These are phyloP conservation scores for Syndactyla subalaris DNA, from an alignment of 2,797 vertebrate species.

Conservation along the genomic window DNA sequence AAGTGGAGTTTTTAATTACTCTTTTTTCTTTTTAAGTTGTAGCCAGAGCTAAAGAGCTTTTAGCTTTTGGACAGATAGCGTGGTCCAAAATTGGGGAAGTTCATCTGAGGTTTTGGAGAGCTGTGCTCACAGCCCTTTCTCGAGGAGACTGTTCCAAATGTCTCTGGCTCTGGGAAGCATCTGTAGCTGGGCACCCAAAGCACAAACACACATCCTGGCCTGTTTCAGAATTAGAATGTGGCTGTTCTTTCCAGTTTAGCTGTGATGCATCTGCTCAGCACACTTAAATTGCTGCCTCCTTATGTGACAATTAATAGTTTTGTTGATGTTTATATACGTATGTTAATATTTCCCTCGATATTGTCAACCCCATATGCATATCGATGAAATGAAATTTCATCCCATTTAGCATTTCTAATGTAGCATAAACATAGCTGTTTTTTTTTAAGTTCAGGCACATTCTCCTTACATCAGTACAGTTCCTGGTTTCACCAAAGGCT, in stretches of 20 bases:
- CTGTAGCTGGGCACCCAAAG: background rate
- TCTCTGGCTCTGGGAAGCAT: background rate
- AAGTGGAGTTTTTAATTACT: background rate
- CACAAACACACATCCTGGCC: accelerated
- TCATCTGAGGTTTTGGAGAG: background rate
- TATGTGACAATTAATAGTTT: conserved; percentile 13
- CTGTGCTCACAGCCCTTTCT: background rate
- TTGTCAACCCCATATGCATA: background rate
- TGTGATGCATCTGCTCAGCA: background rate
- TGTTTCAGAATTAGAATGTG: background rate
- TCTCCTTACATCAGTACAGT: background rate
- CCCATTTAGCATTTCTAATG: background rate
- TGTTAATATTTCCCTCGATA: background rate
- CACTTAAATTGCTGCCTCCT: background rate
- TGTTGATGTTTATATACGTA: background rate
- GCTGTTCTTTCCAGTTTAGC: background rate
- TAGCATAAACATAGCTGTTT: background rate
- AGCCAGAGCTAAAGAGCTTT: background rate
- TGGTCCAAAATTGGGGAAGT: background rate
- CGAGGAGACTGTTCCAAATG: background rate
- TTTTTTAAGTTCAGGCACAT: background rate
- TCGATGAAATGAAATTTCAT: background rate
- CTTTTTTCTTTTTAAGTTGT: background rate
- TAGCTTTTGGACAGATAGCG: background rate
- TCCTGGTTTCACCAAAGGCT: background rate